Percentiles rank a stretch among this genome's conserved stretches.
phyloP scores from a whole-genome alignment of 2,888 invertebrate genomes.

The Tiphia femorata region DNA sequence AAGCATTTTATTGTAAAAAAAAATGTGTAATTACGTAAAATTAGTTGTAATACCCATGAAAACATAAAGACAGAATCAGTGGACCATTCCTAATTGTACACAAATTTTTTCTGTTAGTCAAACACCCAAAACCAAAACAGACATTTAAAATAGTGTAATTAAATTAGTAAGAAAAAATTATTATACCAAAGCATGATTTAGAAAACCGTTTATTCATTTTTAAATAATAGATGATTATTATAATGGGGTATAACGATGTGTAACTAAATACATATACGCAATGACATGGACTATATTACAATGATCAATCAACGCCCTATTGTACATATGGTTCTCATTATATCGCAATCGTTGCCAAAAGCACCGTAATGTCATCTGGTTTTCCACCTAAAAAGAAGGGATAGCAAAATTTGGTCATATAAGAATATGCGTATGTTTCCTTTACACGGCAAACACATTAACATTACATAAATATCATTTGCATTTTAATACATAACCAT shows the following conservation, averaged over 20 bases:
- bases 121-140: too few species aligned
- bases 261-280: constrained; percentile 61
- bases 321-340: constrained; percentile 61
- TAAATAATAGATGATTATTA: constrained; percentile 57
- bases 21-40: too few species aligned
- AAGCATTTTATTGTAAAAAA: too few species aligned
- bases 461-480: background rate
- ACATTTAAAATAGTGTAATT: too few species aligned
- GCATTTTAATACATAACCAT: background rate
- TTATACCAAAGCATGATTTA: constrained; percentile 34
- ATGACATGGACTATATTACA: constrained; percentile 68
- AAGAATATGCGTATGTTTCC: background rate
- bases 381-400: constrained; percentile 85
- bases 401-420: background rate
- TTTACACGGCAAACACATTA: background rate
- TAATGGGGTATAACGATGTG: constrained; percentile 53
- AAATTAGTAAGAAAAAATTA: too few species aligned
- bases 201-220: constrained; percentile 53
- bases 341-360: constrained; percentile 90
- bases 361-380: constrained; percentile 98
- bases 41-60: too few species aligned
- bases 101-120: constrained; percentile 8
- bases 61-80: too few species aligned
- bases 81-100: too few species aligned
- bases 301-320: constrained; percentile 62